A percentile compares a stretch with the other conserved stretches of the same genome.
Evolutionary conservation across 1,140 invertebrate genomes (phyloP).

Genomic region (Pomacea maculata): DNA sequence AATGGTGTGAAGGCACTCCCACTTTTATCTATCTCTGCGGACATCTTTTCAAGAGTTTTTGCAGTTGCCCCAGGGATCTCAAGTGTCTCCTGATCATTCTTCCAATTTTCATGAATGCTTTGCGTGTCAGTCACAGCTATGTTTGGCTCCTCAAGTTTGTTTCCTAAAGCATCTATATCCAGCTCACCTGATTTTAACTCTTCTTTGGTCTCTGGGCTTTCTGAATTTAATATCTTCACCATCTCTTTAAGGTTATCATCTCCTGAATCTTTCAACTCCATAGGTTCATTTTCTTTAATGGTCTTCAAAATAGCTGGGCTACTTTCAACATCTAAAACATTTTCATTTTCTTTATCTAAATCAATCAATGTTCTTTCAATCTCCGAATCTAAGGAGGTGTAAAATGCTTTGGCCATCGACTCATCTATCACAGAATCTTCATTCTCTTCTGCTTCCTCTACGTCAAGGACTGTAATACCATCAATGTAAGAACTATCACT

Average conservation of each 20-base stretch:
- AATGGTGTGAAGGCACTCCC: background rate
- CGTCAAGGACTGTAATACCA: conserved; percentile 7
- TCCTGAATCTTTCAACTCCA: background rate
- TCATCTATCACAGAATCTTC: background rate
- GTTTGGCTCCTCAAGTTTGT: background rate
- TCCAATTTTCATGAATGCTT: background rate
- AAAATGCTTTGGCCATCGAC: background rate
- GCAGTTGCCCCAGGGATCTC: background rate
- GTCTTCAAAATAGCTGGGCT: background rate
- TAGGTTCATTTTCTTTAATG: background rate
- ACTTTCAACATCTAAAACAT: background rate
- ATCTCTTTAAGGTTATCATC: background rate
- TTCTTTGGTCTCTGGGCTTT: too few relatives aligned
- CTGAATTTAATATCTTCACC: background rate
- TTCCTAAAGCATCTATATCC: too few relatives aligned
- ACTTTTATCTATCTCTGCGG: background rate
- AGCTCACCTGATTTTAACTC: too few relatives aligned
- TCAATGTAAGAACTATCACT: conserved; percentile 5
- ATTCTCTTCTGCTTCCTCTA: conserved; percentile 28
- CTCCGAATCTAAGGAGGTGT: too few relatives aligned
- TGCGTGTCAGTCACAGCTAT: background rate
- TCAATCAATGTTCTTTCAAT: too few relatives aligned
- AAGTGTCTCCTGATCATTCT: background rate
- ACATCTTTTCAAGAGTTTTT: background rate
- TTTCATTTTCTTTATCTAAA: background rate